A percentile compares a stretch with the other conserved stretches of the same genome.
Evolutionary conservation across 2,797 vertebrate genomes (phyloP).

Genomic region (Thaleichthys pacificus): DNA sequence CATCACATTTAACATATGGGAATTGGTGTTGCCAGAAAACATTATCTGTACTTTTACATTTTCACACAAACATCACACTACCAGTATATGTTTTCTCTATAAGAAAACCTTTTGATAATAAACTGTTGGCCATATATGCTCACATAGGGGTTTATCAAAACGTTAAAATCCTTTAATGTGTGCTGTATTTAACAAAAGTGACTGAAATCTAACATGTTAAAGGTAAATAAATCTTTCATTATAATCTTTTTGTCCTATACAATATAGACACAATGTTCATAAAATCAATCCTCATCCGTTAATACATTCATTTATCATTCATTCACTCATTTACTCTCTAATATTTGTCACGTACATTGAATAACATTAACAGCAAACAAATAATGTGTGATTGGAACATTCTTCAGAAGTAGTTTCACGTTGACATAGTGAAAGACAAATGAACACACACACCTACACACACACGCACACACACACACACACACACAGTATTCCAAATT

Average conservation of each 20-base stretch:
- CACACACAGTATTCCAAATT: not conserved
- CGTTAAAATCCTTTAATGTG: slow-evolving; percentile 6
- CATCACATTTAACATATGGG: not conserved
- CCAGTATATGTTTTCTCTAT: not conserved
- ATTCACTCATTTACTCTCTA: not conserved
- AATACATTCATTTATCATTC: slow-evolving; percentile 4
- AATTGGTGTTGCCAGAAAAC: not conserved
- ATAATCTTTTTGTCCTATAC: slow-evolving; percentile 10
- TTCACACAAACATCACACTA: not conserved
- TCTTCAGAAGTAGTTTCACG: slow-evolving; percentile 15
- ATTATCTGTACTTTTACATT: not conserved
- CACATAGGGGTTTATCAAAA: not conserved
- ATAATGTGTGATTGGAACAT: slow-evolving; percentile 4
- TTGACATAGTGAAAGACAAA: not conserved
- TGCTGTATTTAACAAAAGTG: not conserved
- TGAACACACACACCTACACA: not conserved
- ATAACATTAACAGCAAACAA: not conserved
- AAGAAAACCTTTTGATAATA: not conserved
- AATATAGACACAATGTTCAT: not conserved
- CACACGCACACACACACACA: not conserved
- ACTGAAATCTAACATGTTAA: not conserved
- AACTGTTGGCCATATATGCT: not conserved
- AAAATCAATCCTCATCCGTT: slow-evolving; percentile 14
- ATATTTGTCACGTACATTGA: not conserved
- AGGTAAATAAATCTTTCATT: slow-evolving; percentile 5